Evolutionary conservation across 37 sponge, comb jelly and placozoan genomes (phyloP).

Genomic region (Aplysina aerophoba): DNA sequence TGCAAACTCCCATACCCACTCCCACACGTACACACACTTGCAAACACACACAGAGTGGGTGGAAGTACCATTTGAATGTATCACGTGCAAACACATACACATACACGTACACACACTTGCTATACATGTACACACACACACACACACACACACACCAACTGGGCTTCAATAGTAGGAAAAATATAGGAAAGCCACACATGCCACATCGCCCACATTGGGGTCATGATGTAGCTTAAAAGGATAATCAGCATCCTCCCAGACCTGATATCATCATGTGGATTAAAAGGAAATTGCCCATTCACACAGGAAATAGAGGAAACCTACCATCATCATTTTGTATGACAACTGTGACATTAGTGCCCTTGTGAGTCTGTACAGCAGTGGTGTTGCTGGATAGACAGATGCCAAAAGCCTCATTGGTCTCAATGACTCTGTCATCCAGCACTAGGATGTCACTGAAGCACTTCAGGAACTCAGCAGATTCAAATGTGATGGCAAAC

Average conservation of each 20-base stretch:
- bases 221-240: no score
- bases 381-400: slow-evolving; percentile 9
- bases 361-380: not conserved
- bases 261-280: no score
- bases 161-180: no score
- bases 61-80: no score
- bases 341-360: not conserved
- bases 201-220: no score
- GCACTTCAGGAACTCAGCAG: not conserved
- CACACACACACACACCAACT: no score
- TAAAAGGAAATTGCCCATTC: no score
- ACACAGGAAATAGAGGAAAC: no score
- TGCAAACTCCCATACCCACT: not conserved
- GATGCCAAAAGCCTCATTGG: not conserved
- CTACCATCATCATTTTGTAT: slow-evolving; percentile 31
- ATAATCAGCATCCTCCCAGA: no score
- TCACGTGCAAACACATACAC: no score
- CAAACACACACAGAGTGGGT: no score
- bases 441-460: slow-evolving; percentile 7
- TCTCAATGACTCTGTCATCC: not conserved
- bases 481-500: not conserved
- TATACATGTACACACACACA: not conserved
- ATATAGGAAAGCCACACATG: no score
- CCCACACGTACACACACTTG: not conserved
- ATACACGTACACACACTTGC: not conserved